phyloP scores from a whole-genome alignment of 2,888 invertebrate species.

The Osmoderma eremita region DNA sequence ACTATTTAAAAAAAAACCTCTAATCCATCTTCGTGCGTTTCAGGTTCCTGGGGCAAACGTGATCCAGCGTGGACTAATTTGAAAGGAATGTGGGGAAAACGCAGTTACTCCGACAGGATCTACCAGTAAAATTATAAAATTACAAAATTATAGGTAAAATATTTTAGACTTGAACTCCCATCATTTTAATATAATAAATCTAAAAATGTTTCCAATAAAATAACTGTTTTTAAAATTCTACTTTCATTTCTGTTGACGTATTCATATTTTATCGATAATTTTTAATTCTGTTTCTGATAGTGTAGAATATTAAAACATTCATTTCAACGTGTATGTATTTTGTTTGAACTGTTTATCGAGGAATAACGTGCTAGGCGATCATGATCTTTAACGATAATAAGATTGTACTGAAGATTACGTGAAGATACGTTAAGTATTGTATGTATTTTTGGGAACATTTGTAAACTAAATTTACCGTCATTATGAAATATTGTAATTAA shows the following conservation, averaged over 20 bases:
- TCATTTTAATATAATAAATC: no score
- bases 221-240: no score
- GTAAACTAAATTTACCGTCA: slow-evolving; percentile 54
- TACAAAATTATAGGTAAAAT: slow-evolving; percentile 27
- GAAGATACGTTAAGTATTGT: slow-evolving; percentile 50
- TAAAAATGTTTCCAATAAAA: no score
- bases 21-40: slow-evolving; percentile 41
- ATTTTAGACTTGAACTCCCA: no score
- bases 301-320: slow-evolving; percentile 45
- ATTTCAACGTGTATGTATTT: slow-evolving; percentile 37
- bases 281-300: slow-evolving; percentile 43
- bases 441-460: slow-evolving; percentile 58
- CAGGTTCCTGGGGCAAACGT: slow-evolving; percentile 81
- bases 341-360: slow-evolving; percentile 46
- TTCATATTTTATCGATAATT: neutral
- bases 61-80: slow-evolving; percentile 83
- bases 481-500: slow-evolving; percentile 50
- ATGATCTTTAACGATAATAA: slow-evolving; percentile 50
- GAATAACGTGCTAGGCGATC: slow-evolving; percentile 48
- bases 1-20: slow-evolving; percentile 7
- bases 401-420: slow-evolving; percentile 49
- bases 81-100: slow-evolving; percentile 83
- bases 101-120: slow-evolving; percentile 61
- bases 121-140: slow-evolving; percentile 49
- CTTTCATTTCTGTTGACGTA: no score